These are phyloP conservation scores for Falco cherrug DNA, from an alignment of 2,797 vertebrate species.

Conservation along the genomic window DNA sequence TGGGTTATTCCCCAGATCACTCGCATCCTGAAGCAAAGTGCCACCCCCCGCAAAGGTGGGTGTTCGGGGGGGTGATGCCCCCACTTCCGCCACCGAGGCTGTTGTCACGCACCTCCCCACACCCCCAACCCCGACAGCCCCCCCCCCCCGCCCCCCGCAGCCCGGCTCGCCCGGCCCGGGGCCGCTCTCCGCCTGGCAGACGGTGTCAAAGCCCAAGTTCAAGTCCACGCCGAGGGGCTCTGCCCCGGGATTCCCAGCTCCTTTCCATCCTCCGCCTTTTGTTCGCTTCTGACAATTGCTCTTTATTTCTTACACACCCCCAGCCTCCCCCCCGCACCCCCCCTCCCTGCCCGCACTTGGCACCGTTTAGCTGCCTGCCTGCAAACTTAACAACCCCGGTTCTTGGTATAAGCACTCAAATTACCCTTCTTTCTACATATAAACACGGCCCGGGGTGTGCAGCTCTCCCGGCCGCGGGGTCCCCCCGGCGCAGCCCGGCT, in stretches of 20 bases:
- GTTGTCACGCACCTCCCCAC: not conserved
- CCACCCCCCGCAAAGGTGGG: not conserved
- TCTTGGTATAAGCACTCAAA: constrained; percentile 72
- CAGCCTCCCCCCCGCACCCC: not conserved
- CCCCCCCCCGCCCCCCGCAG: not conserved
- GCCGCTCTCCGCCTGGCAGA: constrained; percentile 62
- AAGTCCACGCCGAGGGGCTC: constrained; percentile 77
- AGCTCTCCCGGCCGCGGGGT: not conserved
- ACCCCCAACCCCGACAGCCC: too few relatives aligned
- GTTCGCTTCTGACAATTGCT: constrained; percentile 70
- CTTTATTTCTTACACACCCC: constrained; percentile 65
- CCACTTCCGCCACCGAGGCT: not conserved
- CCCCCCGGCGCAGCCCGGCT: not conserved
- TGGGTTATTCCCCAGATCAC: not conserved
- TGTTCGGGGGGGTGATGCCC: not conserved
- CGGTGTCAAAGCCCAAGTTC: constrained; percentile 80
- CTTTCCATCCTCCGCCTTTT: constrained; percentile 76
- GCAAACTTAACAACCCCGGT: constrained; percentile 70
- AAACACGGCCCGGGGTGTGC: constrained; percentile 56
- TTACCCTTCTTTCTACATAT: constrained; percentile 66
- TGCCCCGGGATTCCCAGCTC: constrained; percentile 65
- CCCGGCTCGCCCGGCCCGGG: constrained; percentile 1
- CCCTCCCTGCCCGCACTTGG: constrained; percentile 63
- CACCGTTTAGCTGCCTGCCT: constrained; percentile 74
- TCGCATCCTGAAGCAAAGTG: not conserved